phyloP scores from a whole-genome alignment of 2,888 invertebrate species.

The Torymus texanus region DNA sequence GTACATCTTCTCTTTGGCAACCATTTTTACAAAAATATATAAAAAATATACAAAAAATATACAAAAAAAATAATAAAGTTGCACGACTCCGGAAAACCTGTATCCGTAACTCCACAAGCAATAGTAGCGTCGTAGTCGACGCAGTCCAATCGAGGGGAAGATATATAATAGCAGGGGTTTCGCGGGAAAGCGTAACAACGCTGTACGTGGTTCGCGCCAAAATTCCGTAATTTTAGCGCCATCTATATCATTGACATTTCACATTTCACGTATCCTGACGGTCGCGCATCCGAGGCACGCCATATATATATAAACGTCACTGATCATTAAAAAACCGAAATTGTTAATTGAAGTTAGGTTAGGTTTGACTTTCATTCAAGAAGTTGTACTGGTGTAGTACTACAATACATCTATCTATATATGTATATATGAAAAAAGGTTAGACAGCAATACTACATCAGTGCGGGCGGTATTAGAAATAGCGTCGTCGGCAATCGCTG shows the following conservation, averaged over 20 bases:
- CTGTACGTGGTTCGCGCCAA: too few species aligned
- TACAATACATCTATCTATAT: neutral
- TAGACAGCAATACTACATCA: slow-evolving; percentile 7
- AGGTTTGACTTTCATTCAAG: neutral
- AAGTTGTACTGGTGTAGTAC: slow-evolving; percentile 13
- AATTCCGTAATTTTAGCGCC: too few species aligned
- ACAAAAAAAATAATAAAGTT: neutral
- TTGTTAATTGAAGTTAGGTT: too few species aligned
- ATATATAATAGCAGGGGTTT: neutral
- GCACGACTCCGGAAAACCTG: neutral
- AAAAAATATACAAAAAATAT: neutral
- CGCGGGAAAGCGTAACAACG: slow-evolving; percentile 42
- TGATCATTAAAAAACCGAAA: too few species aligned
- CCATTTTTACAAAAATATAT: slow-evolving; percentile 26
- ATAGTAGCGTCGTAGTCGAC: neutral
- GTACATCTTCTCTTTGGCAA: slow-evolving; percentile 48
- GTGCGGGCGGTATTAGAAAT: slow-evolving; percentile 15
- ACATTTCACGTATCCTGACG: too few species aligned
- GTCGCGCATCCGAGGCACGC: too few species aligned
- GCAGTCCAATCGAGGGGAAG: neutral
- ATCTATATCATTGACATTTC: too few species aligned
- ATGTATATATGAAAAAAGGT: too few species aligned
- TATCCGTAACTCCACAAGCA: neutral
- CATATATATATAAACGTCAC: too few species aligned
- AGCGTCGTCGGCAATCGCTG: slow-evolving; percentile 41